phyloP scores from a whole-genome alignment of 2,888 invertebrate species.

The Ormyrus thymus region DNA sequence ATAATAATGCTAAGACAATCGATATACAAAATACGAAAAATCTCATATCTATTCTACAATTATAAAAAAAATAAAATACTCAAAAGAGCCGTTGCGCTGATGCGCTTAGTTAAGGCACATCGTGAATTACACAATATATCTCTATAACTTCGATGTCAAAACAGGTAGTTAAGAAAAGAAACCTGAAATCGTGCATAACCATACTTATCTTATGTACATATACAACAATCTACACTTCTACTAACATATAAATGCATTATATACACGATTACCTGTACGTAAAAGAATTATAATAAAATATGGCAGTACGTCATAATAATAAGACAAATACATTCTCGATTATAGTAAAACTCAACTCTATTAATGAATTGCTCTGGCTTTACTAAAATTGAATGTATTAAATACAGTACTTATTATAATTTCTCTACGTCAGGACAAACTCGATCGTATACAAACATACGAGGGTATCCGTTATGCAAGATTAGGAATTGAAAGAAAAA shows the following conservation, averaged over 20 bases:
- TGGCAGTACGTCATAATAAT: no score
- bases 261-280: neutral
- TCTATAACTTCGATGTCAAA: constrained; percentile 18
- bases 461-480: neutral
- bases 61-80: constrained; percentile 37
- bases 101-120: constrained; percentile 41
- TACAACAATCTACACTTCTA: neutral
- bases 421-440: no score
- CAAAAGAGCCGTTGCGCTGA: constrained; percentile 30
- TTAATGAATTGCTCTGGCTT: no score
- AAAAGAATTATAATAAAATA: no score
- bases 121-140: constrained; percentile 29
- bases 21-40: constrained; percentile 40
- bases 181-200: neutral
- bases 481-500: neutral
- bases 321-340: no score
- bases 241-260: neutral
- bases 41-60: constrained; percentile 28
- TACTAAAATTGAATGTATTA: no score
- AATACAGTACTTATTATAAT: no score
- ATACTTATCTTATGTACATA: neutral
- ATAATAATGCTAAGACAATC: constrained; percentile 16
- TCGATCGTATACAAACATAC: neutral
- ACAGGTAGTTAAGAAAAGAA: constrained; percentile 14
- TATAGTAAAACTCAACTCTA: no score